Percentiles rank a stretch among this genome's conserved stretches.
Conservation (phyloP, 2,888 invertebrate genomes). For the Diarsia mendica region DNA sequence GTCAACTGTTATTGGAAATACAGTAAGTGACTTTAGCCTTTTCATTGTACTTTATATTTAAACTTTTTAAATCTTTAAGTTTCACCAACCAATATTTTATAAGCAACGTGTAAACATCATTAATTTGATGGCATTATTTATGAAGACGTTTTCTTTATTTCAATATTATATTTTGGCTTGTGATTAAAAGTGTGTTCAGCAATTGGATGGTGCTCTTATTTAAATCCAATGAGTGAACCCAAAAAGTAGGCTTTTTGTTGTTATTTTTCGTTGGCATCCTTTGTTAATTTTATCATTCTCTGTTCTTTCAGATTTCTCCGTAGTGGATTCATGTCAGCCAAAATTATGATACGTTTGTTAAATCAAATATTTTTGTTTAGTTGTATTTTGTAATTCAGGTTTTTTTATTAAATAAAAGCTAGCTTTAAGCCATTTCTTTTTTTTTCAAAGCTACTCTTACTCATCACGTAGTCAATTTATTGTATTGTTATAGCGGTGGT, state of each 20-base stretch:
- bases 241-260: background rate
- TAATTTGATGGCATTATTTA: background rate
- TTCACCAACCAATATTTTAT: background rate
- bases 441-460: background rate
- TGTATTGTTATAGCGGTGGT: constrained; percentile 69
- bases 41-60: background rate
- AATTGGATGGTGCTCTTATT: background rate
- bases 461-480: background rate
- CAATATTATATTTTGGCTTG: background rate
- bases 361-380: background rate
- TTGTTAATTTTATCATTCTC: background rate
- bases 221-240: background rate
- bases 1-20: constrained; percentile 84
- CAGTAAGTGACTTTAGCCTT: constrained; percentile 70
- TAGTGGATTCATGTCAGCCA: constrained; percentile 74
- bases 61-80: background rate
- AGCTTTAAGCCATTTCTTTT: background rate
- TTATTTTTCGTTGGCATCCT: background rate
- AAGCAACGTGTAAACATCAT: background rate
- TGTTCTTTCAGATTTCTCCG: constrained; percentile 78
- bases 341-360: constrained; percentile 35
- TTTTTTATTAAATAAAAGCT: constrained; percentile 28
- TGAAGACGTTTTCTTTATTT: background rate
- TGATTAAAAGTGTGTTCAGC: background rate
- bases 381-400: constrained; percentile 14